Conservation (phyloP, 1,140 invertebrate genomes). For the Drosophila azteca region DNA sequence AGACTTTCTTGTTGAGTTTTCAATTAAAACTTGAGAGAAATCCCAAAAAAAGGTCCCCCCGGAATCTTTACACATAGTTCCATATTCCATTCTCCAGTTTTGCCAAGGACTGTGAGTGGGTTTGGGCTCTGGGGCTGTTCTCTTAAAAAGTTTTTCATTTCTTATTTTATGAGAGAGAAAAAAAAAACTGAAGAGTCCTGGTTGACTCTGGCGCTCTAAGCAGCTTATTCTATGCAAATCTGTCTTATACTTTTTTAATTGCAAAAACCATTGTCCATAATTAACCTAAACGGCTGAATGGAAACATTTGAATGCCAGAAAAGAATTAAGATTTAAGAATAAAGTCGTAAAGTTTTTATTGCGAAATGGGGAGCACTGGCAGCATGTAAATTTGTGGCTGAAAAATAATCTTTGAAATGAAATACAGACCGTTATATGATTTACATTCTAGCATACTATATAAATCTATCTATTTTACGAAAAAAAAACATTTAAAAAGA, state of each 20-base stretch:
- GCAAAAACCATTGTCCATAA: slow-evolving; percentile 20
- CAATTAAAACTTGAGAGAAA: slow-evolving; percentile 30
- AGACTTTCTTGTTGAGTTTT: slow-evolving; percentile 12
- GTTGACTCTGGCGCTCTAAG: slow-evolving; percentile 16
- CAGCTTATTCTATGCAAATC: slow-evolving; percentile 31
- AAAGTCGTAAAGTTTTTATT: too few species aligned
- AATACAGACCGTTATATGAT: too few species aligned
- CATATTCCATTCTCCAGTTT: background rate
- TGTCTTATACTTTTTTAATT: slow-evolving; percentile 28
- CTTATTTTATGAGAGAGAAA: slow-evolving; percentile 13
- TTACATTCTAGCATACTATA: too few species aligned
- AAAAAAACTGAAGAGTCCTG: background rate
- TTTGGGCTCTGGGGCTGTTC: slow-evolving; percentile 2
- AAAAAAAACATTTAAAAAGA: too few species aligned
- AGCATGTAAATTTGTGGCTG: too few species aligned
- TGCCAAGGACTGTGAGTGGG: background rate
- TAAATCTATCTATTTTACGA: too few species aligned
- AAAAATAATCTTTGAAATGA: too few species aligned
- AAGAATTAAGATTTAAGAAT: too few species aligned
- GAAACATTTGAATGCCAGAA: background rate
- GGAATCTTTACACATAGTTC: slow-evolving; percentile 17
- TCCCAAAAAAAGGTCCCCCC: background rate
- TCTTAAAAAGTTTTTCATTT: slow-evolving; percentile 42
- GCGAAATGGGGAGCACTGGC: too few species aligned
- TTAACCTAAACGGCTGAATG: slow-evolving; percentile 25